Evolutionary conservation across 2,888 invertebrate species (phyloP).

Genomic region (Spilosoma lubricipeda): DNA sequence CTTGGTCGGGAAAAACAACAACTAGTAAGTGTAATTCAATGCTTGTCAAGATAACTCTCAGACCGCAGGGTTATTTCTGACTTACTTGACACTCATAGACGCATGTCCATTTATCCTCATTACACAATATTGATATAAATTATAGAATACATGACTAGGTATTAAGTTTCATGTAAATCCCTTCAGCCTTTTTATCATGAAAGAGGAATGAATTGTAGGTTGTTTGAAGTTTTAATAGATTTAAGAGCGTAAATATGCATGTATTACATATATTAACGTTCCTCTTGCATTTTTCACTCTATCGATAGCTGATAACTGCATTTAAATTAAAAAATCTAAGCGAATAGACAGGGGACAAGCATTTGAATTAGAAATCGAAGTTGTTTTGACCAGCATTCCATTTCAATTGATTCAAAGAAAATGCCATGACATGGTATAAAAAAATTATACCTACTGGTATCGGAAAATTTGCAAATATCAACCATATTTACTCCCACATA

Average conservation of each 20-base stretch:
- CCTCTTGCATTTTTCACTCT: no score
- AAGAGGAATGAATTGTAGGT: background rate
- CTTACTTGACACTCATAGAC: background rate
- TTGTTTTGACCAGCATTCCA: background rate
- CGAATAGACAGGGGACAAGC: background rate
- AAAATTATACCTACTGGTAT: background rate
- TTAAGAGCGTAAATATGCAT: background rate
- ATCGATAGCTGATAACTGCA: no score
- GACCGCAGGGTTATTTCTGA: constrained; percentile 2
- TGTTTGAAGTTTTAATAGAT: background rate
- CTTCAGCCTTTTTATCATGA: background rate
- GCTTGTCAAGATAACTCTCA: background rate
- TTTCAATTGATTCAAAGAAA: background rate
- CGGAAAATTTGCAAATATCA: background rate
- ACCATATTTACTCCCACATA: background rate
- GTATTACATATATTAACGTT: no score
- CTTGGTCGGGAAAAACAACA: background rate
- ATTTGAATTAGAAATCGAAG: background rate
- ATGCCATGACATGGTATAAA: background rate
- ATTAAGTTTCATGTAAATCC: background rate
- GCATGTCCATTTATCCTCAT: background rate
- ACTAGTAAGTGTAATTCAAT: background rate
- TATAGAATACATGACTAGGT: background rate
- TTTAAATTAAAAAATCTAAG: no score
- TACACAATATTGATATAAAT: background rate